Base-by-base conservation (phyloP, 1,140 invertebrate species). In the Mycetomoellerius zeteki region DNA sequence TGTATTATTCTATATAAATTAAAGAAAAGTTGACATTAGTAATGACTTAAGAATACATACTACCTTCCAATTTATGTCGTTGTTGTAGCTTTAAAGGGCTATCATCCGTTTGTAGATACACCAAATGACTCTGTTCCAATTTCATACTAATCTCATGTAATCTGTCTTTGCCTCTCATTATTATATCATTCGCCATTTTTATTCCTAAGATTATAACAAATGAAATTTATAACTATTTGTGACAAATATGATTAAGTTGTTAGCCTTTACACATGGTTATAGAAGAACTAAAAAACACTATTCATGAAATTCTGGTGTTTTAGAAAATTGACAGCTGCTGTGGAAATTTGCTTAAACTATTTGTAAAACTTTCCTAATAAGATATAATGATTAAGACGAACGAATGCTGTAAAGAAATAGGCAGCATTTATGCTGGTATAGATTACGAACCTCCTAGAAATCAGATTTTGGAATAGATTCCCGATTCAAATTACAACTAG, bases 41-140 rank as follows among this genome's bases (percentile, higher is more conserved):
- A 43, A 62, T 19, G 2, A 50, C 24, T 21, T n/a, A 19, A 14
- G 27, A 52, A 19, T 37, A 52, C 10, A 56, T 10, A 37, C 8
- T 95, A 97, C 97, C 97, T 96, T 98, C 97, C 24, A 98, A 94
- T 94, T 97, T 97, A 67, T 96, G 96, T 88, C 97, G 96, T 88
- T 97, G 96, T 71, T 97, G 96, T 54, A 98, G 94, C 93, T 98
- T 98, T 60, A 97, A 95, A 8, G 97, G 96, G 93, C 96, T 97
- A 86, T 98, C 97, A 89, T 98, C 97, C n/a, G 96, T 97, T 91
- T 98, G 96, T 64, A 98, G 94, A 94, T 97, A 98, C 82, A 95
- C 96, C 94, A 97, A 96, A 95, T 98, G 97, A 77, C 96, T 96
- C 86, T 96, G 95, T 89, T 98, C 96, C 88, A 98, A 97, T 92